Percentiles rank a stretch among this genome's conserved stretches.
phyloP scores from a whole-genome alignment of 1,140 invertebrate species.

The Chironomus striatipennis region DNA sequence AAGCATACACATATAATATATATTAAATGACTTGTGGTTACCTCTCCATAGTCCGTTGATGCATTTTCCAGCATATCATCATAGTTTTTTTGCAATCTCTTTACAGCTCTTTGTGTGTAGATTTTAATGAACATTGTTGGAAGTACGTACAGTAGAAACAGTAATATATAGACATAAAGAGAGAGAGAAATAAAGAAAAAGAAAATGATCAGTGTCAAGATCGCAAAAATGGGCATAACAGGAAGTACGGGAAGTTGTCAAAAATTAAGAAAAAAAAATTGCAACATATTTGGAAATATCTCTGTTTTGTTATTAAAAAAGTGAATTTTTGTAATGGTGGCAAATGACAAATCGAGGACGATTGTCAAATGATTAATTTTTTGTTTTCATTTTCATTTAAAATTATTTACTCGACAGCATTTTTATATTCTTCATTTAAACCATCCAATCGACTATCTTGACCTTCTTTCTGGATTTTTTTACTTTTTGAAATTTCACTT shows the following conservation, averaged over 20 bases:
- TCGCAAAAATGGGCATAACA: too few species aligned
- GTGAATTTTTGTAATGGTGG: background rate
- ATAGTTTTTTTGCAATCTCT: background rate
- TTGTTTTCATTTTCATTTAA: background rate
- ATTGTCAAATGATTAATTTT: background rate
- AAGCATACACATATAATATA: too few species aligned
- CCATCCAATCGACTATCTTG: background rate
- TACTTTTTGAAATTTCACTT: background rate
- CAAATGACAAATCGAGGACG: background rate
- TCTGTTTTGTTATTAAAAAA: background rate
- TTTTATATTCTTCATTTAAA: background rate
- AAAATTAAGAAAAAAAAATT: background rate
- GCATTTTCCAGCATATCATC: background rate
- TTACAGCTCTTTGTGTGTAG: background rate
- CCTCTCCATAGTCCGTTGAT: background rate
- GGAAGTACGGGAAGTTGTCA: background rate
- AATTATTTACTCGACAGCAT: background rate
- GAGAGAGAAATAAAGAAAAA: background rate
- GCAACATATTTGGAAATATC: too few species aligned
- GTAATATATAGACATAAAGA: background rate
- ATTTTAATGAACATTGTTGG: too few species aligned
- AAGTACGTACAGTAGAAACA: too few species aligned
- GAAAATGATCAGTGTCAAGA: conserved; percentile 1
- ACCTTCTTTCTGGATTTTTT: background rate
- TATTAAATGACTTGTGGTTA: background rate